Percentiles rank a stretch among this genome's conserved stretches.
These are phyloP conservation scores for Maccullochella peelii DNA, from an alignment of 2,113 vertebrate genomes.

Conservation along the genomic window DNA sequence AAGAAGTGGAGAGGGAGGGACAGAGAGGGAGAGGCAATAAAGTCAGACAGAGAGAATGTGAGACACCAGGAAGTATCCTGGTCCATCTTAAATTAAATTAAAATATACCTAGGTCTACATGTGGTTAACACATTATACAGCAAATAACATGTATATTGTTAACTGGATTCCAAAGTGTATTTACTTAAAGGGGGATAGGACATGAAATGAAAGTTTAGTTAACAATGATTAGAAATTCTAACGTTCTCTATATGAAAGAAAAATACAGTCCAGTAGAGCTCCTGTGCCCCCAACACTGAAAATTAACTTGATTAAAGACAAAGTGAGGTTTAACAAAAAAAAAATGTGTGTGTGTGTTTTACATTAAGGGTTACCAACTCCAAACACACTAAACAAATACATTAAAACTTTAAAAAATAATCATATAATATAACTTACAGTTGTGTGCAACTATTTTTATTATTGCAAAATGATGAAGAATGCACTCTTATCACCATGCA, in stretches of 20 bases:
- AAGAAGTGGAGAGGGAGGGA: constrained; percentile 23
- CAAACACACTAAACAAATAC: constrained; percentile 12
- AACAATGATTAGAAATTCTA: background rate
- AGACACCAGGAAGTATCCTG: constrained; percentile 33
- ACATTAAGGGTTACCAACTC: background rate
- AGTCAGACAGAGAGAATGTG: constrained; percentile 44
- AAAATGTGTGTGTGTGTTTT: too few species aligned
- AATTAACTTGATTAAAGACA: constrained; percentile 50
- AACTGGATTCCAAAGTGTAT: constrained; percentile 6
- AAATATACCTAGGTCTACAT: constrained; percentile 10
- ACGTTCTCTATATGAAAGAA: constrained; percentile 39
- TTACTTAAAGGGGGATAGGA: background rate
- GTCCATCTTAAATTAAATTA: background rate
- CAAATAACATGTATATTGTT: constrained; percentile 5
- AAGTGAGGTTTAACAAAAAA: constrained; percentile 13
- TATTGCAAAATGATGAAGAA: constrained; percentile 31
- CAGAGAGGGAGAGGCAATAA: background rate
- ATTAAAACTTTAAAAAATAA: background rate
- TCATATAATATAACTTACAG: background rate
- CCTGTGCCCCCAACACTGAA: constrained; percentile 36
- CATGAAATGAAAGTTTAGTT: background rate
- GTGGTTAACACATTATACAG: background rate
- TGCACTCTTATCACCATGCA: constrained; percentile 32
- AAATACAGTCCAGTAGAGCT: constrained; percentile 21
- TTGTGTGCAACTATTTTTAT: constrained; percentile 12